phyloP scores from a whole-genome alignment of 2,797 vertebrate genomes.

The Argentina silus region DNA sequence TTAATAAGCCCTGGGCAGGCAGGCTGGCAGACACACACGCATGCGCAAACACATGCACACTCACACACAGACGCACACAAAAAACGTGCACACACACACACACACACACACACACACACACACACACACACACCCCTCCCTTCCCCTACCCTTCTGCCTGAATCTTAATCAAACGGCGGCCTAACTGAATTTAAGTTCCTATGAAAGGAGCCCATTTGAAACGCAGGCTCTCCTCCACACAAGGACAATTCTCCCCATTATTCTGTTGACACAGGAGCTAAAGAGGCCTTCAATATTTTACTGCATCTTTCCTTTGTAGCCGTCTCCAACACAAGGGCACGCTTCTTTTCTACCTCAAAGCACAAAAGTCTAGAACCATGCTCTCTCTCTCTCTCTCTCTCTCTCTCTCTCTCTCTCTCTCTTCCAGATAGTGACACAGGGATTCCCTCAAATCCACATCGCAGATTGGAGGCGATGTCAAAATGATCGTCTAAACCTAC shows the following conservation, averaged over 20 bases:
- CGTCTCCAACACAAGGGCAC: slow-evolving; percentile 44
- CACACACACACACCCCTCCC: slow-evolving; percentile 15
- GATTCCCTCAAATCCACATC: no score
- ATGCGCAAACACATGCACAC: background rate
- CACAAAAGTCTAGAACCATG: slow-evolving; percentile 47
- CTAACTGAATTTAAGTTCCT: slow-evolving; percentile 57
- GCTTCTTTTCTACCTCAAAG: slow-evolving; percentile 31
- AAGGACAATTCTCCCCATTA: slow-evolving; percentile 74
- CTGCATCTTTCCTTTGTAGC: slow-evolving; percentile 64
- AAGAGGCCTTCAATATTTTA: slow-evolving; percentile 78
- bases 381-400: slow-evolving; percentile 20
- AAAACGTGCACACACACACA: slow-evolving; percentile 11
- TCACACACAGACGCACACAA: slow-evolving; percentile 1
- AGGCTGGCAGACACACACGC: slow-evolving; percentile 10
- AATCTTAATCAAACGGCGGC: slow-evolving; percentile 54
- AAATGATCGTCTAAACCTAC: no score
- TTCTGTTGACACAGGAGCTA: slow-evolving; percentile 74
- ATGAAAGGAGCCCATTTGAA: slow-evolving; percentile 70
- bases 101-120: slow-evolving; percentile 1
- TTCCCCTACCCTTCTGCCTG: no score
- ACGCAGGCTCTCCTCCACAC: slow-evolving; percentile 70
- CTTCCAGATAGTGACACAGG: no score
- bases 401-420: slow-evolving; percentile 10
- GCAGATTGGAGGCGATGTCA: no score
- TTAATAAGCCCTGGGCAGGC: no score